Conservation (phyloP, 2,888 invertebrate species). For the Exocentrus adspersus region DNA sequence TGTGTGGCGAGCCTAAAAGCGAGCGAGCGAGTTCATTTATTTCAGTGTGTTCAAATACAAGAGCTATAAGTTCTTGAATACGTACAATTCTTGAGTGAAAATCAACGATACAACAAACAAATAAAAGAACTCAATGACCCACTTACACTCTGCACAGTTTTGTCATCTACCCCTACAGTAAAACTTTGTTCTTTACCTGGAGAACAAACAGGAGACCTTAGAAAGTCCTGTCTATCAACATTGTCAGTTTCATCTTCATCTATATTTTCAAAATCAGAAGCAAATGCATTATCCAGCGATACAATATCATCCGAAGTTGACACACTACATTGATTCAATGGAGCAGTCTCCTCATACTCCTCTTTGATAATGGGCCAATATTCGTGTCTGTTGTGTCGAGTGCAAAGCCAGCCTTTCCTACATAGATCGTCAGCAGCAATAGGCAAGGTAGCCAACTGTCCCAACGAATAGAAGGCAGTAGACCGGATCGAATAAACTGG, state of each 20-base stretch:
- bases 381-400: constrained; percentile 77
- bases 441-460: constrained; percentile 84
- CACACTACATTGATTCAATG: constrained; percentile 38
- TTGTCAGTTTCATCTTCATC: constrained; percentile 40
- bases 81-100: too few relatives aligned
- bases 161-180: too few relatives aligned
- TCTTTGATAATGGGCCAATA: constrained; percentile 80
- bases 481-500: constrained; percentile 89
- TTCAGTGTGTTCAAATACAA: too few relatives aligned
- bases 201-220: constrained; percentile 39
- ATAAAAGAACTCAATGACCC: too few relatives aligned
- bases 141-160: too few relatives aligned
- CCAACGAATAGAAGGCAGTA: constrained; percentile 89
- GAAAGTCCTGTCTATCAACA: constrained; percentile 40
- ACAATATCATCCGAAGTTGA: constrained; percentile 44
- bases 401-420: constrained; percentile 78
- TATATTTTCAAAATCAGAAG: constrained; percentile 37
- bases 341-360: constrained; percentile 61
- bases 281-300: constrained; percentile 38
- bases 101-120: too few relatives aligned
- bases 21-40: too few relatives aligned
- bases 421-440: constrained; percentile 83
- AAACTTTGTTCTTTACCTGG: too few relatives aligned
- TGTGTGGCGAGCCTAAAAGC: too few relatives aligned
- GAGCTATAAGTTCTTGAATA: too few relatives aligned